phyloP scores from a whole-genome alignment of 2,888 invertebrate genomes.

The Yponomeuta evonymella region DNA sequence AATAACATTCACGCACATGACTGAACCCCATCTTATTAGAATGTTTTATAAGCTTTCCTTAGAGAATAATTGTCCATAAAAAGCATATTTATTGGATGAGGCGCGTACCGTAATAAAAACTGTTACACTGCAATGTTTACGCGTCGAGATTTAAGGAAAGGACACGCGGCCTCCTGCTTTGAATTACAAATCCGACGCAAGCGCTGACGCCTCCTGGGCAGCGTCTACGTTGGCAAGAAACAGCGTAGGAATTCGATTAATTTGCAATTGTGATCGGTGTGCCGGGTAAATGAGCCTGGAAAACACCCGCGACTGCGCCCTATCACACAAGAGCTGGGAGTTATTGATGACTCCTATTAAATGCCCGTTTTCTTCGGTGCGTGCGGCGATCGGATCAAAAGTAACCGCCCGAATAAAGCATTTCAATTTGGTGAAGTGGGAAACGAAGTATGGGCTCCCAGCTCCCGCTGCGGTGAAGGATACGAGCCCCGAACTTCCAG shows the following conservation, averaged over 20 bases:
- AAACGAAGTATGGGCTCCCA: constrained; percentile 56
- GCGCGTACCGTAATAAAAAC: constrained; percentile 34
- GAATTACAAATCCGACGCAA: constrained; percentile 53
- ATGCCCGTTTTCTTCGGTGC: constrained; percentile 63
- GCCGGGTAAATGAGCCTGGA: constrained; percentile 48
- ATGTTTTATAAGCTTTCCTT: neutral
- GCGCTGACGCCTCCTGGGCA: neutral
- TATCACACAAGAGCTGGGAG: constrained; percentile 23
- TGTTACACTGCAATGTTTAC: constrained; percentile 27
- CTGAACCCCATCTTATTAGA: constrained; percentile 54
- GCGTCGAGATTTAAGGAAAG: constrained; percentile 43
- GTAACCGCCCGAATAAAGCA: constrained; percentile 64
- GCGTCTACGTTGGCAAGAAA: constrained; percentile 34
- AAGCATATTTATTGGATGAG: constrained; percentile 26
- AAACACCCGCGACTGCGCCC: constrained; percentile 47
- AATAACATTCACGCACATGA: constrained; percentile 50
- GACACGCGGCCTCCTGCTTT: constrained; percentile 44
- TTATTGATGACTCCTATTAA: constrained; percentile 76
- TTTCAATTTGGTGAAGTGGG: constrained; percentile 63
- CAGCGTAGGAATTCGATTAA: constrained; percentile 66
- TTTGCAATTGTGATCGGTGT: constrained; percentile 71
- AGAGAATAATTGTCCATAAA: neutral
- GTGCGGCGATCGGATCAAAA: constrained; percentile 39
- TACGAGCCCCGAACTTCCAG: constrained; percentile 38
- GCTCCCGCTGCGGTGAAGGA: constrained; percentile 43